phyloP scores from a whole-genome alignment of 2,888 invertebrate genomes.

The Amphiduros pacificus region DNA sequence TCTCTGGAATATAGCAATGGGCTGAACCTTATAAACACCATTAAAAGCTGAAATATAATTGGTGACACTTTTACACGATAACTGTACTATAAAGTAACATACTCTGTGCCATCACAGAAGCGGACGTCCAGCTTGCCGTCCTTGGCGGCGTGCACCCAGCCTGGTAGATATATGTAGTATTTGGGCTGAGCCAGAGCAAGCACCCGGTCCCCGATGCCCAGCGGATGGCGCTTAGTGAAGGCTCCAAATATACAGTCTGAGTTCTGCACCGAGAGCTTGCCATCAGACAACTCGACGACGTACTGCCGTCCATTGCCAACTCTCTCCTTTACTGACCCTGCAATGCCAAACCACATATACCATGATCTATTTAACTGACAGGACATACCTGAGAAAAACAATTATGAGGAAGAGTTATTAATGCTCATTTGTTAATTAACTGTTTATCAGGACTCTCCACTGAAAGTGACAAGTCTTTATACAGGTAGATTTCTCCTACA shows the following conservation, averaged over 20 bases:
- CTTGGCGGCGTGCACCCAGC: slow-evolving; percentile 27
- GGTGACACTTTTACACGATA: background rate
- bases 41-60: background rate
- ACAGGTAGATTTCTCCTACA: too few relatives aligned
- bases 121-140: slow-evolving; percentile 30
- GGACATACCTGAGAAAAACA: too few relatives aligned
- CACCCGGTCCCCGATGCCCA: slow-evolving; percentile 37
- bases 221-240: slow-evolving; percentile 39
- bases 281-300: slow-evolving; percentile 47
- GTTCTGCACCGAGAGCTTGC: slow-evolving; percentile 38
- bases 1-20: too few relatives aligned
- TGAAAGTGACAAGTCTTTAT: too few relatives aligned
- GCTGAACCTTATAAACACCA: background rate
- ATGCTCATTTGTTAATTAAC: too few relatives aligned
- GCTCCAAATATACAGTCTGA: slow-evolving; percentile 50
- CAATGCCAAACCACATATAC: too few relatives aligned
- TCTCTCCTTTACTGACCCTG: slow-evolving; percentile 44
- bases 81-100: slow-evolving; percentile 15
- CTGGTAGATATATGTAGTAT: slow-evolving; percentile 40
- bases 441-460: too few relatives aligned
- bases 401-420: too few relatives aligned
- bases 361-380: too few relatives aligned
- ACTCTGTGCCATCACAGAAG: slow-evolving; percentile 40
- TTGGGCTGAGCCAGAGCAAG: slow-evolving; percentile 37
- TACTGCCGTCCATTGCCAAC: slow-evolving; percentile 44